Percentiles rank a stretch among this genome's conserved stretches.
phyloP scores from a whole-genome alignment of 2,888 invertebrate genomes.

The Aleiodes leptofemur region DNA sequence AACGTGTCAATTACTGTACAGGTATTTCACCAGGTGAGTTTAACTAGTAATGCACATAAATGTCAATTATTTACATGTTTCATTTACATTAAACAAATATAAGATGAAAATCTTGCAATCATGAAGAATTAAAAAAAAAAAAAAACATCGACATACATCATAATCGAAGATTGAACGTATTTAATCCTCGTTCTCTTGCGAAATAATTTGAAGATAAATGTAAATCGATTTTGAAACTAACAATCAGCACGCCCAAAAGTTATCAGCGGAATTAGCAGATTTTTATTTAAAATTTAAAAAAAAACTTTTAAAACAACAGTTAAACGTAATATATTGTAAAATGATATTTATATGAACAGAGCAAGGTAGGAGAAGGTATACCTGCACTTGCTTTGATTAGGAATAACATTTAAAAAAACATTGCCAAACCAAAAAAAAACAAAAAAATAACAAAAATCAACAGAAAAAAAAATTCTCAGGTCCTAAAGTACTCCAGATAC shows the following conservation, averaged over 20 bases:
- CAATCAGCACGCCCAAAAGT: conserved; percentile 11
- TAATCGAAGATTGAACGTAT: conserved; percentile 26
- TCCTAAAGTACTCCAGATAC: conserved; percentile 61
- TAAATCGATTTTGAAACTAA: conserved; percentile 22
- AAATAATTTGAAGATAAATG: conserved; percentile 31
- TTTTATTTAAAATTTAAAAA: background rate
- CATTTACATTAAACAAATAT: conserved; percentile 13
- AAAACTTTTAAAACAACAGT: background rate
- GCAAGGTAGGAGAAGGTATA: conserved; percentile 75
- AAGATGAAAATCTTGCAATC: conserved; percentile 13
- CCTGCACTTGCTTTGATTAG: conserved; percentile 72
- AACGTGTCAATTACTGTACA: conserved; percentile 75
- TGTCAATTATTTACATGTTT: conserved; percentile 30
- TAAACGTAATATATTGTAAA: background rate
- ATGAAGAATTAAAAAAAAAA: conserved; percentile 25
- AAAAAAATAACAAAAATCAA: conserved; percentile 52
- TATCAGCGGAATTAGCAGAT: conserved; percentile 17
- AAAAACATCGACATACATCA: conserved; percentile 14
- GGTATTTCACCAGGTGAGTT: conserved; percentile 73
- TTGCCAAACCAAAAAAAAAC: conserved; percentile 17
- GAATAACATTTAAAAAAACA: conserved; percentile 55
- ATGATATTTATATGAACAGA: conserved; percentile 58
- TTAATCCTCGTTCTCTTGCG: conserved; percentile 15
- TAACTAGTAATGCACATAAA: conserved; percentile 33
- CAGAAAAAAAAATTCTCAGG: conserved; percentile 19